Percentiles rank a stretch among this genome's conserved stretches.
Evolutionary conservation across 2,888 invertebrate species (phyloP).

Genomic region (Barypeithes pellucidus): DNA sequence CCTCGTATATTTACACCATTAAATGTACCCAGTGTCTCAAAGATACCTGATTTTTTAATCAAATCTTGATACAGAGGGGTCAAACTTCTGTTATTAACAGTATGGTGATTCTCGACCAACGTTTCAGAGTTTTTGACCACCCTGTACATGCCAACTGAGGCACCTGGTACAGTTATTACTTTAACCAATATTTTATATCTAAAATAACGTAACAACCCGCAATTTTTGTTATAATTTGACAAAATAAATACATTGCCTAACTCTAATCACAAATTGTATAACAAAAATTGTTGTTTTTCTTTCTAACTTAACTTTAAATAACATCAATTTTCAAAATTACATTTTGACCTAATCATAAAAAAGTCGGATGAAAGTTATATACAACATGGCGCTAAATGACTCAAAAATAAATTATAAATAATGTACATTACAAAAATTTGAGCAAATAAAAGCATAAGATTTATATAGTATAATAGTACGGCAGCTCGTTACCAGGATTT

Average conservation of each 20-base stretch:
- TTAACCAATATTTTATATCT: neutral
- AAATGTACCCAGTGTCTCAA: slow-evolving; percentile 48
- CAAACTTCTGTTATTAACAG: neutral
- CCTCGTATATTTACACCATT: slow-evolving; percentile 46
- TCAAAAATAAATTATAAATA: slow-evolving; percentile 24
- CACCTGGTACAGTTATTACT: slow-evolving; percentile 44
- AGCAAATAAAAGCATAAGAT: slow-evolving; percentile 23
- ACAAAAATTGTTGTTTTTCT: slow-evolving; percentile 25
- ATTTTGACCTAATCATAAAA: slow-evolving; percentile 2
- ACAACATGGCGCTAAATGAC: slow-evolving; percentile 25
- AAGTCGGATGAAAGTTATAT: slow-evolving; percentile 22
- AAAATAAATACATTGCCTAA: neutral
- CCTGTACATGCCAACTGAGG: slow-evolving; percentile 5
- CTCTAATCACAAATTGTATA: neutral
- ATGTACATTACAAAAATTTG: slow-evolving; percentile 27
- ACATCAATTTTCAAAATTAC: neutral
- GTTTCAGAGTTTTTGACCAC: neutral
- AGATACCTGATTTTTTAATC: slow-evolving; percentile 1
- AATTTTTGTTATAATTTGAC: slow-evolving; percentile 16
- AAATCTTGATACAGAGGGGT: neutral
- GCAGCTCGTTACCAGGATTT: too few relatives aligned
- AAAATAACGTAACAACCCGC: slow-evolving; percentile 11
- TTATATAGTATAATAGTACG: too few relatives aligned
- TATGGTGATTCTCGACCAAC: too few relatives aligned
- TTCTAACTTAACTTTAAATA: neutral